Base-by-base conservation (phyloP, 1,140 invertebrate genomes). In the Cyrtorhinus lividipennis region DNA sequence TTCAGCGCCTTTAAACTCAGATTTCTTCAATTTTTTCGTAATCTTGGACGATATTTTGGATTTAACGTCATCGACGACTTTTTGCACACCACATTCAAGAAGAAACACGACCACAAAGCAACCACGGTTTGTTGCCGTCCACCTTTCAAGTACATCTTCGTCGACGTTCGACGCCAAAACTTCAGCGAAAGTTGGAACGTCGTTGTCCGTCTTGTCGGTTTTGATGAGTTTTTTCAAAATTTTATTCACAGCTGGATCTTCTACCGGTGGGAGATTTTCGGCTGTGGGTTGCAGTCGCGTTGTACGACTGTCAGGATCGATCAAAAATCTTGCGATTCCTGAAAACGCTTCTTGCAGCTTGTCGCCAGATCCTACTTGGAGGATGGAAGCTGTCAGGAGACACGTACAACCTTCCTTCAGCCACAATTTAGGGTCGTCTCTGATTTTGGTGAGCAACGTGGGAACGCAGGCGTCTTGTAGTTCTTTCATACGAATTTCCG, bases 401-500 rank as follows among this genome's bases (percentile, higher is more conserved):
- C 84, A 81, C 59, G 84, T 79, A 10, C 81, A 78, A 61, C 84
- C 82, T 67, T 80, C 82, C 10, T 77, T 79, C 1, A 92, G 71
- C 83, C 90, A 90, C 59, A 80, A 80, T 15, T 74, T 66, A 0
- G 82, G 71, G 65, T 92, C 77, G 22, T 77, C 72, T 15, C 73
- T 71, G 26, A 94, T 79, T 30, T 80, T 74, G 22, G 81, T 71
- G 1, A 89, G 72, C 26, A 94, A 72, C 13, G 74, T 74, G 0
- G 79, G 76, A 24, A 83, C 80, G 0, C 88, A 79, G 57, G 78
- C 78, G 23, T 82, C 80, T 12, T 44, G 60, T 2, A 95, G 76
- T 75, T 96, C 92, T 30, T 82, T 77, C 24, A 82, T 80, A 53
- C 90, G 76, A 13, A 84, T 96, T 96, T 71, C 95, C 95, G 61